phyloP scores from a whole-genome alignment of 1,140 invertebrate species.

The Metopolophium dirhodum region DNA sequence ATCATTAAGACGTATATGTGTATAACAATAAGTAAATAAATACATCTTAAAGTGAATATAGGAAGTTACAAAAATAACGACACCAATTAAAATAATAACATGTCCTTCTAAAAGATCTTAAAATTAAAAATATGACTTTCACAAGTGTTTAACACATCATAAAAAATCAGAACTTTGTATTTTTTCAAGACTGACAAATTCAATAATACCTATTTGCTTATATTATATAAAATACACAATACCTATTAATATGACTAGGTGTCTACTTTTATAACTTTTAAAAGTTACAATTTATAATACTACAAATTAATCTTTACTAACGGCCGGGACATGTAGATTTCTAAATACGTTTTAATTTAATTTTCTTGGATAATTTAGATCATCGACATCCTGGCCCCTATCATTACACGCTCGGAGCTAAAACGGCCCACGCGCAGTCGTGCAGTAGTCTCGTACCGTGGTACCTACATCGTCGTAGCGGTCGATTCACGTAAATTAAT shows the following conservation, averaged over 20 bases:
- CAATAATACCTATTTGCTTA: neutral
- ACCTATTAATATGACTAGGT: neutral
- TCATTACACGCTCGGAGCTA: neutral
- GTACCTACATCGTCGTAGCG: neutral
- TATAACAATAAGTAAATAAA: slow-evolving; percentile 18
- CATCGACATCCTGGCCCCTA: no score
- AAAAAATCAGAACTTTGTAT: neutral
- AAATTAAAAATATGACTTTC: neutral
- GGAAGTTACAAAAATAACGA: neutral
- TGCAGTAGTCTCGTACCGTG: neutral
- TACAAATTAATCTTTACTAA: neutral
- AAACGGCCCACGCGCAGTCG: neutral
- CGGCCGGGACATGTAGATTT: neutral
- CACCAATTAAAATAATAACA: slow-evolving; percentile 1
- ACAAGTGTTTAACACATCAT: neutral
- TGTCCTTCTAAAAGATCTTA: slow-evolving; percentile 13
- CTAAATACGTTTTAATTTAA: neutral
- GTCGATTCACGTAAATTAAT: neutral
- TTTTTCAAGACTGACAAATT: neutral
- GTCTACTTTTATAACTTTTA: neutral
- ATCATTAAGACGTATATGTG: no score
- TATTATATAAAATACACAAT: neutral
- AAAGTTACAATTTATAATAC: neutral
- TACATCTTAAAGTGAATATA: neutral
- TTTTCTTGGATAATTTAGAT: neutral